Conservation (phyloP, 2,888 invertebrate species). For the Agriopis marginaria region DNA sequence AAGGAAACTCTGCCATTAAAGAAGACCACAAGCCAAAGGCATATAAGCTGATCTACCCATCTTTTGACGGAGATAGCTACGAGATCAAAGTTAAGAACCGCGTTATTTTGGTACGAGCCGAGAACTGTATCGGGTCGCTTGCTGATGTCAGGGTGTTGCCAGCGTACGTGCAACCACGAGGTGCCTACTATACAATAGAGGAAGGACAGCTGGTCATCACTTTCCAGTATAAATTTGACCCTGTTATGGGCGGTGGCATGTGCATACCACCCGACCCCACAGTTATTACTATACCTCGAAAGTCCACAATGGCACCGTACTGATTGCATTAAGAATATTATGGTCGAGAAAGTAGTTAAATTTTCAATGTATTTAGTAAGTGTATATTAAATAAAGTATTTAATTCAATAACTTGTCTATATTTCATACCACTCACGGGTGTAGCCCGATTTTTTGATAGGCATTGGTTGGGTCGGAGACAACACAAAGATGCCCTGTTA, state of each 20-base stretch:
- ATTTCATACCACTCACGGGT: no score
- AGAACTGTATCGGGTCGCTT: conserved; percentile 26
- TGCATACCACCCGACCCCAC: conserved; percentile 14
- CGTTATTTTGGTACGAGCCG: conserved; percentile 24
- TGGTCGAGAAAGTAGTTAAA: not conserved
- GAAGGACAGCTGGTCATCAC: conserved; percentile 22
- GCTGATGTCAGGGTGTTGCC: conserved; percentile 35
- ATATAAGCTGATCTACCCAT: conserved; percentile 31
- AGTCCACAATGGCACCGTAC: not conserved
- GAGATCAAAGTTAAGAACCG: conserved; percentile 35
- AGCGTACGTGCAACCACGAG: conserved; percentile 30
- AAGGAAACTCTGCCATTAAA: conserved; percentile 20
- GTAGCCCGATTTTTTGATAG: no score
- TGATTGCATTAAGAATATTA: not conserved
- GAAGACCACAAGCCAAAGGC: conserved; percentile 21
- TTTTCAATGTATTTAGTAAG: not conserved
- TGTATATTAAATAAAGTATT: no score
- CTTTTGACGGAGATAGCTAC: conserved; percentile 5
- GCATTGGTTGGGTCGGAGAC: no score
- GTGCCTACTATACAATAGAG: conserved; percentile 19
- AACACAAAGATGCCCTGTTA: no score
- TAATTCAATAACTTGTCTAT: no score
- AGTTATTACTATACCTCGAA: not conserved
- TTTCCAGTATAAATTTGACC: conserved; percentile 36
- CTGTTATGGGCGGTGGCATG: conserved; percentile 20